Base-by-base conservation (phyloP, 2,888 invertebrate species). In the Nezara viridula region DNA sequence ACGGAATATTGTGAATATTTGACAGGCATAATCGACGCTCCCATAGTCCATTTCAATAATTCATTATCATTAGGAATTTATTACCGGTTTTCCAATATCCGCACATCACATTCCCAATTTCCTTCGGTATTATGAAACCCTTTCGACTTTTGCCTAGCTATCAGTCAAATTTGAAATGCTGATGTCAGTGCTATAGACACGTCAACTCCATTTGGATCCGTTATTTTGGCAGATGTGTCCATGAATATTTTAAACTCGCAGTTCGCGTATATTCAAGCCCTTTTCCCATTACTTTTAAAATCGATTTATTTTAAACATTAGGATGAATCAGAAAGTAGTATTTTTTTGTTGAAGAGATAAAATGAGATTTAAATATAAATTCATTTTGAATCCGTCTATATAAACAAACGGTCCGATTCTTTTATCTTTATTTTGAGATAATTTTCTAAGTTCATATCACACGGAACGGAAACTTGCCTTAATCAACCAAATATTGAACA, bases 81-180 rank as follows among this genome's bases (percentile, higher is more conserved):
- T 37, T 37, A 37, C 21, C 19, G 66, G 37, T 27, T 73, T 73
- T 37, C 66, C 66, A 19, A 37, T 73, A 73, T 73, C 32, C 66
- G 37, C 66, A 37, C 37, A 37, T 73, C 60, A 32, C 19, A 73
- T 73, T 73, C 21, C 66, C 66, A 73, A 73, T 73, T 37, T 73
- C 66, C 66, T 73, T 73, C 66, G 37, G 6, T 73, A 73, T 73
- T 73, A 73, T 73, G 66, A 73, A 73, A 73, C 66, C 66, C 66
- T 19, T 37, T 37, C 66, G 32, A 73, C 66, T 73, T 73, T 73
- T 73, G 37, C n/a, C 32, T 73, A 73, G 32, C 37, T 21, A 73
- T 73, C 66, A 73, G 37, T 73, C 66, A 73, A 73, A 73, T 73
- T 73, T 73, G 66, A 73, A 73, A 37, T 73, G 37, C 37, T 73